phyloP scores from a whole-genome alignment of 2,888 invertebrate genomes.

The Liodrosophila aerea region DNA sequence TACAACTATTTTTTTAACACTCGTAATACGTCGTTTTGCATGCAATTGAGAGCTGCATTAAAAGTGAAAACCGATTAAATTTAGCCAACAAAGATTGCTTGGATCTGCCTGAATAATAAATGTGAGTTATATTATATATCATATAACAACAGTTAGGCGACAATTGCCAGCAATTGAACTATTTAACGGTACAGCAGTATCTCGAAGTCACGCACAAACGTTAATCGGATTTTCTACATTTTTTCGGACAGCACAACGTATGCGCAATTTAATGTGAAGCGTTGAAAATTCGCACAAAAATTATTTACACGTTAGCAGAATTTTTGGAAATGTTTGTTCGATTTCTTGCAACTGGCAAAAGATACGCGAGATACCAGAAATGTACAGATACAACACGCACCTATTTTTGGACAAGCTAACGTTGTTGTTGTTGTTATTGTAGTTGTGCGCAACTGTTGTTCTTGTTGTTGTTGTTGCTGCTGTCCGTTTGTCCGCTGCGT shows the following conservation, averaged over 20 bases:
- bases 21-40: conserved; percentile 43
- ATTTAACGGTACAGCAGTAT: conserved; percentile 57
- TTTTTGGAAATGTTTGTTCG: conserved; percentile 9
- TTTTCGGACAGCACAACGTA: conserved; percentile 55
- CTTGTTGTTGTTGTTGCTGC: conserved; percentile 8
- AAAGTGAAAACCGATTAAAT: conserved; percentile 51
- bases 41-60: conserved; percentile 47
- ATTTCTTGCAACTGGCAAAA: not conserved
- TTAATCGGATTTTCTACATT: conserved; percentile 53
- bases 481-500: conserved; percentile 63
- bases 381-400: conserved; percentile 43
- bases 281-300: conserved; percentile 38
- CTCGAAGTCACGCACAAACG: conserved; percentile 55
- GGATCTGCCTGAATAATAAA: not conserved
- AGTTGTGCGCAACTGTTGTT: not conserved
- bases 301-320: conserved; percentile 66
- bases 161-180: conserved; percentile 53
- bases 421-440: conserved; percentile 27
- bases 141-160: conserved; percentile 11
- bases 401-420: conserved; percentile 46
- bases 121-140: not conserved
- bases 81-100: conserved; percentile 23
- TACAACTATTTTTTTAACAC: conserved; percentile 1
- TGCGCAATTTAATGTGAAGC: conserved; percentile 46
- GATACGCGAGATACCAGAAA: not conserved